Percentiles rank a stretch among this genome's conserved stretches.
These are phyloP conservation scores for Porites evermanni DNA, from an alignment of 92 coral and sea anemone species.

Conservation along the genomic window DNA sequence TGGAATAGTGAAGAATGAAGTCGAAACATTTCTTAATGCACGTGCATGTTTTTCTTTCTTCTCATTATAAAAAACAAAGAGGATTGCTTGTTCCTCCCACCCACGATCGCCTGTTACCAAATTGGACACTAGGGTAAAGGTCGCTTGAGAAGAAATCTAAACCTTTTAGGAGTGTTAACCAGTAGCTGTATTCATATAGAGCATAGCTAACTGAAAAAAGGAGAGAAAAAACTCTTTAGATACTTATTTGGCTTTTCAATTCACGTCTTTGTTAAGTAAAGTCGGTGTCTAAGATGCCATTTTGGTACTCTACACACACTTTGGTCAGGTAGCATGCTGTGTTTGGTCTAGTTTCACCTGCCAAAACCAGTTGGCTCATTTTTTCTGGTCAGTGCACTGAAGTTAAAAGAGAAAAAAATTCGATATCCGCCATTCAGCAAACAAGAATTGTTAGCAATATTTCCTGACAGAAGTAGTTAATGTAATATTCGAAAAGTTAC, in stretches of 20 bases:
- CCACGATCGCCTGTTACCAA: not conserved
- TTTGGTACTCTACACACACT: not conserved
- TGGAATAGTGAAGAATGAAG: not conserved
- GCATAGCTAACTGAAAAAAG: not conserved
- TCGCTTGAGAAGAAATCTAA: not conserved
- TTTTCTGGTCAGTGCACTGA: not conserved
- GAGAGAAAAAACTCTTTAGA: not conserved
- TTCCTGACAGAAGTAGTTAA: too few relatives aligned
- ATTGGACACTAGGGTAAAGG: slow-evolving; percentile 3
- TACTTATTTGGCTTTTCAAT: not conserved
- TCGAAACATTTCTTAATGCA: not conserved
- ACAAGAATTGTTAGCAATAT: too few relatives aligned
- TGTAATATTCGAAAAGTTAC: too few relatives aligned
- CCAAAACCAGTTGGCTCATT: not conserved
- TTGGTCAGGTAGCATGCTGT: too few relatives aligned
- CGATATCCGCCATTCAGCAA: too few relatives aligned
- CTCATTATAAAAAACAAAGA: slow-evolving; percentile 11
- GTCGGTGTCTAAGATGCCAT: not conserved
- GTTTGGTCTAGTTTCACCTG: not conserved
- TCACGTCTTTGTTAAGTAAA: not conserved
- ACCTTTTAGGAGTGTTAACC: not conserved
- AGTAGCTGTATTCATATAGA: not conserved
- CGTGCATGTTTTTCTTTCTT: not conserved
- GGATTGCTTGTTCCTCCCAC: slow-evolving; percentile 7
- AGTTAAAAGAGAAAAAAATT: too few relatives aligned